A percentile compares a stretch with the other conserved stretches of the same genome.
Evolutionary conservation across 2,113 vertebrate species (phyloP).

Genomic region (Lamprotornis superbus): DNA sequence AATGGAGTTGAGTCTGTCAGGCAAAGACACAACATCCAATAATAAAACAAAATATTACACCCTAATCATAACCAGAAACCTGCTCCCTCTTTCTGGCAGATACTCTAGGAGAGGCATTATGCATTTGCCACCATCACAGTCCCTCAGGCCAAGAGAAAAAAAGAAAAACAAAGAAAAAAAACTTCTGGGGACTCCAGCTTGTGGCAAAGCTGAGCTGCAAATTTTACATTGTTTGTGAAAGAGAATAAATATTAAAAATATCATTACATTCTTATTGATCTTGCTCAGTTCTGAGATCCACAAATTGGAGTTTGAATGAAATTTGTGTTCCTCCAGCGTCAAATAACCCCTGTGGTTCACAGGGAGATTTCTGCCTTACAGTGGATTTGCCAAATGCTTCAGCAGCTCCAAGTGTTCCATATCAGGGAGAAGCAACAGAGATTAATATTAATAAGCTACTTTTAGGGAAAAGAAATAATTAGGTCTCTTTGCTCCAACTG

Average conservation of each 20-base stretch:
- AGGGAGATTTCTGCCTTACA: not conserved
- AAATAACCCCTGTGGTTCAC: not conserved
- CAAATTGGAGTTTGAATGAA: not conserved
- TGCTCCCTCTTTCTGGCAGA: not conserved
- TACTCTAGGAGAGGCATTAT: not conserved
- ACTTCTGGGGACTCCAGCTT: not conserved
- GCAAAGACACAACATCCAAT: not conserved
- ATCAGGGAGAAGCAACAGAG: not conserved
- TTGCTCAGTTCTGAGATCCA: not conserved
- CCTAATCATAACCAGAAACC: not conserved
- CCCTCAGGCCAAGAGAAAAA: not conserved
- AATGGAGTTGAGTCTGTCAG: rapidly evolving
- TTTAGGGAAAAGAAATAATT: not conserved
- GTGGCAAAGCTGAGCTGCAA: not conserved
- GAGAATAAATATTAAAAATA: not conserved
- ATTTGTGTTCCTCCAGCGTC: not conserved
- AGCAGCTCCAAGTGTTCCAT: not conserved
- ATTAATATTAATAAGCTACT: not conserved
- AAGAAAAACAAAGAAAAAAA: too few species aligned
- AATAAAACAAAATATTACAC: not conserved
- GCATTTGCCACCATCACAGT: not conserved
- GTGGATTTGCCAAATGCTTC: not conserved
- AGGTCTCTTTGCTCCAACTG: not conserved
- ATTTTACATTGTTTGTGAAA: not conserved
- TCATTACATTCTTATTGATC: not conserved